Base-by-base conservation (phyloP, 2,113 vertebrate species). In the Mustela nigripes region DNA sequence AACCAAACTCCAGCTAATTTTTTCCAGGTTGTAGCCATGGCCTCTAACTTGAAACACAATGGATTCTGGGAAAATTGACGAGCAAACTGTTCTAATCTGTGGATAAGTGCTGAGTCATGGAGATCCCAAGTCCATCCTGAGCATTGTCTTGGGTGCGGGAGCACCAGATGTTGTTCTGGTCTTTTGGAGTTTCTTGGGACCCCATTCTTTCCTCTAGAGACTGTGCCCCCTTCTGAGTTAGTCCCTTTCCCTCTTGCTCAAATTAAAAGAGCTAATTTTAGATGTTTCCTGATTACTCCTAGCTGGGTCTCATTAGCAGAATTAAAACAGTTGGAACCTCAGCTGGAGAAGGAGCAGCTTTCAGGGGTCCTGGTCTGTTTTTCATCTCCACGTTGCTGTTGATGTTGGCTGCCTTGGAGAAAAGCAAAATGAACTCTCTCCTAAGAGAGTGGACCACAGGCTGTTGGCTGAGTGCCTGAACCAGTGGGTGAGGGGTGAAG, bases 221-320 rank as follows among this genome's bases (percentile, higher is more conserved):
- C 74, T 82, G 69, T 45, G 71, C 28, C 73, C 31, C 42, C 48
- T 88, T 78, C 81, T 60, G 45, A 89, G 65, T 45, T 67, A 78
- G 90, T 48, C 67, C 69, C 65, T 95, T 87, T 90, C 62, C 28
- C 84, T 89, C 73, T 60, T 63, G 26, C 83, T 95, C 79, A 94
- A 94, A 97, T 98, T 97, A 95, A 98, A 97, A 93, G 31, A 90
- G 86, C 96, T 98, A 98, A 98, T 98, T 98, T 98, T 98, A 97
- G 97, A 95, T 36, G 82, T 79, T 84, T 95, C 62, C 89, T 98
- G 98, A 98, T 98, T 83, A 95, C 73, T 98, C 86, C 79, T 97
- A 95, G 95, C 98, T 98, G 97, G 91, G 87, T 97, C 96, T 97
- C 97, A 96, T 98, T 97, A 98, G 91, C 53, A 92, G 97, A 94